Evolutionary conservation across 2,113 vertebrate genomes (phyloP), one percentile per base, ranked within the genome.

Genomic region (Dolichallabes microphthalmus): DNA sequence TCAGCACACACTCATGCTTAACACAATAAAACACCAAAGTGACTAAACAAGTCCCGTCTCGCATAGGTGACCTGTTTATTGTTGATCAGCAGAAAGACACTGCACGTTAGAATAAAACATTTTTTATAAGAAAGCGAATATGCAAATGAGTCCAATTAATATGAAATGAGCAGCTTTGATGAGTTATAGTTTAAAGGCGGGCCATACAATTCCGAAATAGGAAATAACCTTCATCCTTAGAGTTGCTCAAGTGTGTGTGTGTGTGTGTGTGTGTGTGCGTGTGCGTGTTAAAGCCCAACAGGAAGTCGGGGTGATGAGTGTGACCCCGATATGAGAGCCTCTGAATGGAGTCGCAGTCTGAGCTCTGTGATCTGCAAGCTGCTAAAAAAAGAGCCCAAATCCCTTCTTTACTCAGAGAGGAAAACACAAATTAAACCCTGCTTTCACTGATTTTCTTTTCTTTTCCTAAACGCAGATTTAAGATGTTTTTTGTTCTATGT

Each of bases 291-390:
- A 87, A 83, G 79, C 83, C 45, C 82, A 88, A 87, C 74, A 92
- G 87, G 90, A 93, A 92, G 88, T 91, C 63, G 88, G 88, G 86
- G 50, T 87, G 90, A 90, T 89, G 91, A 50, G 87, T 86, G 82
- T 90, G 93, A 92, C 88, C 90, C 89, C 85, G 90, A 89, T 92
- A 90, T 90, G 90, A 93, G 91, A 39, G 91, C 45, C 79, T 85
- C 7, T 92, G 93, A 84, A 60, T 87, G 91, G 92, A 73, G 80
- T 94, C 88, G 89, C 88, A 89, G 91, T 88, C 88, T 90, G 82
- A 93, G 35, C 87, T 83, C 86, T 94, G 90, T 91, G 92, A 91
- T 92, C 89, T 64, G 88, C 83, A 92, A 92, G 90, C 93, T 92
- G 92, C 91, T 88, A 78, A 91, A 82, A 82, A 90, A 87, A 86